A percentile compares a stretch with the other conserved stretches of the same genome.
These are phyloP conservation scores for Loris lydekkerianus DNA, from an alignment of 2,797 vertebrate genomes.

Conservation along the genomic window DNA sequence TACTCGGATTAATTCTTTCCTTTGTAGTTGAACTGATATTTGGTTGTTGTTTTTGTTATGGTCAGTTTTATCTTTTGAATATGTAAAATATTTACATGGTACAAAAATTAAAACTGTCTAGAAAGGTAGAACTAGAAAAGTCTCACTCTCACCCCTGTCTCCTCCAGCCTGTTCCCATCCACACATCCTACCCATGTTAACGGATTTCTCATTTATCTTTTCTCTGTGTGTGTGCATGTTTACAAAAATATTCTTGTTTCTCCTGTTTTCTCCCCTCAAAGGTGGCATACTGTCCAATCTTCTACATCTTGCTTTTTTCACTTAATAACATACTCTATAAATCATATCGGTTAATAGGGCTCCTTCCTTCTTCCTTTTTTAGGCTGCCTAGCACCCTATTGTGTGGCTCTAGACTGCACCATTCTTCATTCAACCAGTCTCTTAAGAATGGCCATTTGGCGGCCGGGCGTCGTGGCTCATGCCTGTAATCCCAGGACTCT, in stretches of 20 bases:
- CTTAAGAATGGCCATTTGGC: neutral
- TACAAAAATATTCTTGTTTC: neutral
- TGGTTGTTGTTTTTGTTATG: conserved; percentile 41
- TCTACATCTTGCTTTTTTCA: neutral
- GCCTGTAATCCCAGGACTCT: too few relatives aligned
- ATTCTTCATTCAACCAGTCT: neutral
- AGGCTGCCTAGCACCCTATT: neutral
- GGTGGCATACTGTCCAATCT: neutral
- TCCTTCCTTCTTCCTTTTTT: neutral
- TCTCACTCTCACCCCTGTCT: neutral
- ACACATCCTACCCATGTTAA: neutral
- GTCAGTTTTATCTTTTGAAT: conserved; percentile 51
- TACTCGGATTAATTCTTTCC: conserved; percentile 22
- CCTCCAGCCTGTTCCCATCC: neutral
- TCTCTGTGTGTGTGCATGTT: neutral
- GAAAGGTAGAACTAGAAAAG: neutral
- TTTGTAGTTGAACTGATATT: conserved; percentile 46
- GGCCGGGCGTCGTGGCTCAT: too few relatives aligned
- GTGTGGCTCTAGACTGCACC: fast-evolving
- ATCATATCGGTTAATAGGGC: neutral
- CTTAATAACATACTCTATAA: neutral
- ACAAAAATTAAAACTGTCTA: conserved; percentile 49
- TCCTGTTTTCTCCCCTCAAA: neutral
- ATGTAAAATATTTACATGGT: conserved; percentile 18
- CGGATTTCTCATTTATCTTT: conserved; percentile 1